phyloP scores from a whole-genome alignment of 2,113 vertebrate genomes.

The Tragulus kanchil region DNA sequence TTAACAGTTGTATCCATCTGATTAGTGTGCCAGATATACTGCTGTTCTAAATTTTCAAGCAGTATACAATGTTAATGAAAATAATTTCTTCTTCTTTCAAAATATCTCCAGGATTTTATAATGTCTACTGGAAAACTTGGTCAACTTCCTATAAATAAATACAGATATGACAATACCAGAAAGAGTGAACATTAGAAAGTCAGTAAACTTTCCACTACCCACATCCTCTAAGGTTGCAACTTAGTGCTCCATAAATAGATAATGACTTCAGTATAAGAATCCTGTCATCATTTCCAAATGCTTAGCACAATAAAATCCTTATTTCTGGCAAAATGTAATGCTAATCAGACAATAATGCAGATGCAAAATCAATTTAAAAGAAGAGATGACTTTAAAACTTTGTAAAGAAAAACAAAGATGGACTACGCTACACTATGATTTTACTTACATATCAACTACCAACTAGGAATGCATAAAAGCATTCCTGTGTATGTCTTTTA shows the following conservation, averaged over 20 bases:
- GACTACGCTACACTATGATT: not conserved
- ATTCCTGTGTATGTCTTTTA: not conserved
- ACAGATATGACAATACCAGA: conserved; percentile 24
- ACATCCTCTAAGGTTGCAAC: not conserved
- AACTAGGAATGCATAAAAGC: conserved; percentile 43
- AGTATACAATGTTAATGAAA: conserved; percentile 51
- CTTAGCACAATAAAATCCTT: conserved; percentile 24
- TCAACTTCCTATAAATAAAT: conserved; percentile 46
- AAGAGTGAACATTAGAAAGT: not conserved
- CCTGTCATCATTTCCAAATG: conserved; percentile 32
- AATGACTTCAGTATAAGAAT: conserved; percentile 4
- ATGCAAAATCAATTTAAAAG: conserved; percentile 59
- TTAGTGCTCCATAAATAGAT: not conserved
- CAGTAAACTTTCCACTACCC: not conserved
- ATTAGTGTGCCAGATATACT: not conserved
- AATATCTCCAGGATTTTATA: conserved; percentile 34
- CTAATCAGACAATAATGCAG: conserved; percentile 16
- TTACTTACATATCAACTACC: conserved; percentile 57
- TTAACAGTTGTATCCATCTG: conserved; percentile 19
- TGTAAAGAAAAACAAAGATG: not conserved
- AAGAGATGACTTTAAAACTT: conserved; percentile 32
- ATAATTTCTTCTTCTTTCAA: conserved; percentile 58
- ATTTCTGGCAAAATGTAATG: conserved; percentile 36
- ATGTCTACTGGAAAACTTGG: not conserved
- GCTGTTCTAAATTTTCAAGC: conserved; percentile 6